Percentiles rank a stretch among this genome's conserved stretches.
Evolutionary conservation across 2,113 vertebrate genomes (phyloP).

Genomic region (Plecturocebus donacophilus): DNA sequence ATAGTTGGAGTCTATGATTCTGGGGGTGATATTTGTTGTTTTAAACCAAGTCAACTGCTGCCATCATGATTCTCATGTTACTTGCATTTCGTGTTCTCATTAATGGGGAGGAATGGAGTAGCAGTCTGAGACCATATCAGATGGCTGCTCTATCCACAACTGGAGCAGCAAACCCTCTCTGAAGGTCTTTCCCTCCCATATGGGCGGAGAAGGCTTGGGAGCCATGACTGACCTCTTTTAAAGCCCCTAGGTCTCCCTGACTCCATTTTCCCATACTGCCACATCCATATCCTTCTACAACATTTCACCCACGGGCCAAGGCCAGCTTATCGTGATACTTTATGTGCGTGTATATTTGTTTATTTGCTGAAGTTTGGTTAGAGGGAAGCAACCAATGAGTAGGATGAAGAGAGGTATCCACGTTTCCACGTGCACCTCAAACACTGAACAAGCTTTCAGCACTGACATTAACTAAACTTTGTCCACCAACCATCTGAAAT

Average conservation of each 20-base stretch:
- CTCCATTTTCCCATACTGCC: not conserved
- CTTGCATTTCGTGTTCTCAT: not conserved
- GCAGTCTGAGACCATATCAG: not conserved
- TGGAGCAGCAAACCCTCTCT: not conserved
- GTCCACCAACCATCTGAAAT: slow-evolving; percentile 81
- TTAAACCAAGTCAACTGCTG: not conserved
- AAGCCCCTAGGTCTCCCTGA: not conserved
- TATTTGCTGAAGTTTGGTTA: slow-evolving; percentile 5
- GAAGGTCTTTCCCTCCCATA: not conserved
- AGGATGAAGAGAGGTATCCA: not conserved
- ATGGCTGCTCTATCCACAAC: not conserved
- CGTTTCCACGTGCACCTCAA: slow-evolving; percentile 38
- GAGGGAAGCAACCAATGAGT: not conserved
- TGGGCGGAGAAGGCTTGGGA: not conserved
- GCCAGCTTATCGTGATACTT: not conserved
- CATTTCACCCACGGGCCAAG: slow-evolving; percentile 7
- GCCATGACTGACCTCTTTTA: too few relatives aligned
- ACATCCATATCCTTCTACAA: not conserved
- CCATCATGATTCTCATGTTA: not conserved
- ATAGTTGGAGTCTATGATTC: not conserved
- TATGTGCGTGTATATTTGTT: slow-evolving; percentile 3
- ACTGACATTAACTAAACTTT: slow-evolving; percentile 59
- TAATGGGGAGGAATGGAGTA: not conserved
- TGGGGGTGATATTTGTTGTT: not conserved
- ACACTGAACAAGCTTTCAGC: slow-evolving; percentile 49